These are phyloP conservation scores for Diachasmimorpha longicaudata DNA, from an alignment of 1,140 invertebrate species.

Conservation along the genomic window DNA sequence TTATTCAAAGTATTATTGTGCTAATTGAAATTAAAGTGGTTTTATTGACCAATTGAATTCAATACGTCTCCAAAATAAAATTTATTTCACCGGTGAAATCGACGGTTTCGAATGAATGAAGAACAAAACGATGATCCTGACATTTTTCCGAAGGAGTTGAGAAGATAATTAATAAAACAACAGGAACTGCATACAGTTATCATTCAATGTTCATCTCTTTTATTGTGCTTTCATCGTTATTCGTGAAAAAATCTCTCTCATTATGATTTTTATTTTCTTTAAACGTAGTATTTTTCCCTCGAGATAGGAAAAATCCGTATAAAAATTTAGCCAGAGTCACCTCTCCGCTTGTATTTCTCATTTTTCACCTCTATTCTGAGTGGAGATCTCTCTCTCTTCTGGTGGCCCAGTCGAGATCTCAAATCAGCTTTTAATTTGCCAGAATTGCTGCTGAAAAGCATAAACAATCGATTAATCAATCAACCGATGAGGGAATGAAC, in stretches of 20 bases:
- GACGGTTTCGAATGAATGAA: not conserved
- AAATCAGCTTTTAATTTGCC: conserved; percentile 46
- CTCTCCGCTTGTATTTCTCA: conserved; percentile 49
- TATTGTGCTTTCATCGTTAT: no score
- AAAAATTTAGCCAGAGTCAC: conserved; percentile 37
- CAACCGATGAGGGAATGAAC: not conserved
- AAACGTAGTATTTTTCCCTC: not conserved
- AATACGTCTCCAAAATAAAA: not conserved
- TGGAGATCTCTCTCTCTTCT: conserved; percentile 49
- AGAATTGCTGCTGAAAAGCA: conserved; percentile 43
- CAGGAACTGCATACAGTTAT: no score
- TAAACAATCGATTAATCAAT: conserved; percentile 15
- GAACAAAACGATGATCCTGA: conserved; percentile 15
- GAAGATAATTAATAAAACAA: no score
- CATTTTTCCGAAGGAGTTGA: not conserved
- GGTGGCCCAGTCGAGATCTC: conserved; percentile 48
- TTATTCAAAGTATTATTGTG: conserved; percentile 55
- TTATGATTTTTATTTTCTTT: not conserved
- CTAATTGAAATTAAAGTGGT: conserved; percentile 49
- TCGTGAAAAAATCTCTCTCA: not conserved
- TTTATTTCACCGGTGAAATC: not conserved
- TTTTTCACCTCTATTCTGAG: conserved; percentile 58
- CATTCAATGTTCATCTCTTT: no score
- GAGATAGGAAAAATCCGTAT: not conserved
- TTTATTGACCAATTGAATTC: conserved; percentile 49